A percentile compares a stretch with the other conserved stretches of the same genome.
Conservation (phyloP, 2,113 vertebrate genomes). For the Natator depressus region DNA sequence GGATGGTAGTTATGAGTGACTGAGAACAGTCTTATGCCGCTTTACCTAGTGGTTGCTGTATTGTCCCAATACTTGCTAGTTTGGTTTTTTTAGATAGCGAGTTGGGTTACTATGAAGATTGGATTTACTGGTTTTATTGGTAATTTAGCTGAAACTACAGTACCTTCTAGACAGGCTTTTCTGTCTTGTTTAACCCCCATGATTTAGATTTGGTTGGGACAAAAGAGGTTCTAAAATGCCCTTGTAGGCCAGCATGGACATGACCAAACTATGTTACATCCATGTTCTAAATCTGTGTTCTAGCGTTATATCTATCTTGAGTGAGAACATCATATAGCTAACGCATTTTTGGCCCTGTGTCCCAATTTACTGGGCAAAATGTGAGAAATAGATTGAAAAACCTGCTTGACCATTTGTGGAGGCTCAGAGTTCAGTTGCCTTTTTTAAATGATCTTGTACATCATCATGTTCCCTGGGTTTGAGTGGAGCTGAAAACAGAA, state of each 20-base stretch:
- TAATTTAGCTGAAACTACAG: background rate
- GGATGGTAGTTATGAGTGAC: background rate
- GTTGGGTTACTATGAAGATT: no score
- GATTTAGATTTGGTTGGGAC: background rate
- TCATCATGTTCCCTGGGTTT: background rate
- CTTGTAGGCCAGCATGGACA: background rate
- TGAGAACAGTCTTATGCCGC: background rate
- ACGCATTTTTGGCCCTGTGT: background rate
- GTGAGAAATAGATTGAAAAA: background rate
- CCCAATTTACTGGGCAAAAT: background rate
- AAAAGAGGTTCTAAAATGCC: background rate
- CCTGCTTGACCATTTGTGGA: background rate
- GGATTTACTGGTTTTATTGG: no score
- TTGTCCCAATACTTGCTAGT: background rate
- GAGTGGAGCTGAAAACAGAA: background rate
- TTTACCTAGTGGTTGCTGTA: background rate
- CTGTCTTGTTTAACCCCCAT: background rate
- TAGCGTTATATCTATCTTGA: background rate
- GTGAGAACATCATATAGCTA: background rate
- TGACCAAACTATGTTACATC: background rate
- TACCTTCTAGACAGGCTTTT: background rate
- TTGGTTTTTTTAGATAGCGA: background rate
- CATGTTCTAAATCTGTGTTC: background rate
- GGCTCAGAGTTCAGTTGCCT: background rate
- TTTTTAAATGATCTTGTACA: background rate